Evolutionary conservation across 2,888 invertebrate species (phyloP), one percentile per base, ranked within the genome.

Genomic region (Eupithecia exiguata): DNA sequence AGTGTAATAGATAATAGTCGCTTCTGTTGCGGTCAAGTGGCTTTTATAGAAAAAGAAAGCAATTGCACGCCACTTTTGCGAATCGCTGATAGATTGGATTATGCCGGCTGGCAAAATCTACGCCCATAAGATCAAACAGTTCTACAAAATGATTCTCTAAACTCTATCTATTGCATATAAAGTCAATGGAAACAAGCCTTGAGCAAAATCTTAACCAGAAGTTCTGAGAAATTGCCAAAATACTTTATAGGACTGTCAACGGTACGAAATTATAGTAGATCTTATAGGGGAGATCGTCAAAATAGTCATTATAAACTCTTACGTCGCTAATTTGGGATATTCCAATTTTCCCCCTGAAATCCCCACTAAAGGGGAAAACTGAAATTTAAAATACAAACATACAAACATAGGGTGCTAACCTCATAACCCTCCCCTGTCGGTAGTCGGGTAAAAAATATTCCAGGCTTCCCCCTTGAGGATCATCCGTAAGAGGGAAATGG

Each of bases 1-100:
- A 68, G 38, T 68, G 69, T 46, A 58, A 68, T 66, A 77, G 21
- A 40, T 36, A 68, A 69, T 71, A 68, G 72, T 69, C 12, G 68
- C 73, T 77, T 77, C 76, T 77, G 79, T 68, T 63, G 68, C 76
- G 79, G 77, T 79, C 77, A 77, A 68, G 46, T 49, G 68, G 68
- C n/a, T 70, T 72, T 53, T 25, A 30, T 49, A 58, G 70, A 71
- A 74, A 76, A 74, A 71, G 67, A 67, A 46, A 67, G 67, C 25
- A 21, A 46, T 16, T 58, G 58, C 21, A 35, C 18, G 62, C 30
- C 58, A 58, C 25, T 66, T 66, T 66, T 38, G 66, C 40, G 7
- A 66, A 66, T 66, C 14, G 10, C 1, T 40, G 12, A 66, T 53
- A 53, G 49, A 53, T 40, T 66, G n/a, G 40, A 40, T 16, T 66